Evolutionary conservation across 35 echinoderm and acorn worm species (phyloP).

Genomic region (Apostichopus japonicus): DNA sequence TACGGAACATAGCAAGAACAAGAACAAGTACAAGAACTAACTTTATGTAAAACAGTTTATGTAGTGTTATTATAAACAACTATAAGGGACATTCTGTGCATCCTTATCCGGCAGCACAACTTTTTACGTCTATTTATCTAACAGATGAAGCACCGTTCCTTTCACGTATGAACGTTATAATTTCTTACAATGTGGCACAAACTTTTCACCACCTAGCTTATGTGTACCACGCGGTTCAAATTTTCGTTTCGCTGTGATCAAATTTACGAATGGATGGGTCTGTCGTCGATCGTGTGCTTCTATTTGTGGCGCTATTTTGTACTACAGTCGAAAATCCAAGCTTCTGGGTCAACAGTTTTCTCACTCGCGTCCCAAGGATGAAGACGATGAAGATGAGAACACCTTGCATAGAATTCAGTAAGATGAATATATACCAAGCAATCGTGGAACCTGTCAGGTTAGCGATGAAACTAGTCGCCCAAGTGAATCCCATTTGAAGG

Average conservation of each 20-base stretch:
- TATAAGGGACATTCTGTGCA: no score
- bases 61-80: no score
- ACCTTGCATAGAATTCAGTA: slow-evolving; percentile 34
- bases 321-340: neutral
- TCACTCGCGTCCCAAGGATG: slow-evolving; percentile 6
- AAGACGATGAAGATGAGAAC: slow-evolving; percentile 26
- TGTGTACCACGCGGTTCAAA: neutral
- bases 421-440: slow-evolving; percentile 40
- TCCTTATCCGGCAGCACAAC: no score
- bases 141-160: no score
- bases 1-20: no score
- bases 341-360: neutral
- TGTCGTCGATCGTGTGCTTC: neutral
- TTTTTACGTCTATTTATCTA: no score
- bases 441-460: neutral
- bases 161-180: no score
- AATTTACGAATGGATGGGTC: neutral
- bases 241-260: slow-evolving; percentile 12
- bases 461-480: slow-evolving; percentile 28
- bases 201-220: neutral
- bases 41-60: no score
- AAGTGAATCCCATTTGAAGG: slow-evolving; percentile 24
- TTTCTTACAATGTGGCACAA: no score
- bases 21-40: no score
- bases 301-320: neutral